Evolutionary conservation across 2,888 invertebrate species (phyloP).

Genomic region (Aphodius granarius): DNA sequence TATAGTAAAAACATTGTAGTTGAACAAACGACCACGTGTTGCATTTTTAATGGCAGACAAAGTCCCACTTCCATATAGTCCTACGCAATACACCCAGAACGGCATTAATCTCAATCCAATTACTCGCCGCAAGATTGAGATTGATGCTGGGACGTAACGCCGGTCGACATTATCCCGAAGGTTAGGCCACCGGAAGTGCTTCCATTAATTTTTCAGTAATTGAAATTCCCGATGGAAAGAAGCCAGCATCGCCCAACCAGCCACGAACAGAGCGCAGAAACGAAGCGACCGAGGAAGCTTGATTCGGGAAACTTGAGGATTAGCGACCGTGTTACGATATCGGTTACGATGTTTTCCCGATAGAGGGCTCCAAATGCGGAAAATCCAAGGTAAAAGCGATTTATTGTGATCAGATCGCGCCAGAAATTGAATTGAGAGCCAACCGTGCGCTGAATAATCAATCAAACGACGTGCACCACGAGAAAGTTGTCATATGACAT

Average conservation of each 20-base stretch:
- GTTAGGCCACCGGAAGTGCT: neutral
- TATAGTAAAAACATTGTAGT: no score
- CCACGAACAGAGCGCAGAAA: neutral
- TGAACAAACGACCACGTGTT: no score
- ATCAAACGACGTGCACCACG: no score
- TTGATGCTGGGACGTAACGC: neutral
- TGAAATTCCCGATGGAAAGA: neutral
- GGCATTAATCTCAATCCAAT: neutral
- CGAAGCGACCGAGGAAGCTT: neutral
- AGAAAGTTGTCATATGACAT: no score
- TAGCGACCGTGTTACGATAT: neutral
- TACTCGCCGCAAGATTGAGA: neutral
- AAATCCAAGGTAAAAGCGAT: neutral
- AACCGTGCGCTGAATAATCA: neutral
- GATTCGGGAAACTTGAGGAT: neutral
- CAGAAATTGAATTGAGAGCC: neutral
- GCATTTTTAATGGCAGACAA: neutral
- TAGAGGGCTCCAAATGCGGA: neutral
- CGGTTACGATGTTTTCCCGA: neutral
- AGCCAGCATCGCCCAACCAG: neutral
- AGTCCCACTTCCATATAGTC: neutral
- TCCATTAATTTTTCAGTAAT: neutral
- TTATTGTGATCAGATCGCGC: neutral
- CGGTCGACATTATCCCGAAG: neutral
- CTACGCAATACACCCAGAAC: neutral